Evolutionary conservation across 2,113 vertebrate genomes (phyloP).

Genomic region (Sinocyclocheilus anophthalmus): DNA sequence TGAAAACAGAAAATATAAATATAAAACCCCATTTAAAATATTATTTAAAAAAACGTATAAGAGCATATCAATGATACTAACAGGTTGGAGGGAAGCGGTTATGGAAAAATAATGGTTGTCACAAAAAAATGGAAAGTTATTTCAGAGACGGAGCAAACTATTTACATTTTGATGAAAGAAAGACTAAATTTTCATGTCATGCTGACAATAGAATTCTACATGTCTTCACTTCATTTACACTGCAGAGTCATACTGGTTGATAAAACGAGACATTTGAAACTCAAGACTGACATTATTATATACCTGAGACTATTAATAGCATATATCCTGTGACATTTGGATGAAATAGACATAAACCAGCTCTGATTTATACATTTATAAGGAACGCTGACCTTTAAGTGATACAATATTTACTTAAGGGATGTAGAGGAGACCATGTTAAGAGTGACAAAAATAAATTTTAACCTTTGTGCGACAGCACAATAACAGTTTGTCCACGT

Average conservation of each 20-base stretch:
- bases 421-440: conserved; percentile 18
- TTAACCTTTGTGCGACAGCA: conserved; percentile 19
- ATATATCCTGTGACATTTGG: conserved; percentile 32
- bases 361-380: conserved; percentile 23
- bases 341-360: conserved; percentile 17
- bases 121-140: neutral
- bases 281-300: conserved; percentile 16
- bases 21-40: too few relatives aligned
- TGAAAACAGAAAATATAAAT: too few relatives aligned
- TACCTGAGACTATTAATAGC: neutral
- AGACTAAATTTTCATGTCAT: neutral
- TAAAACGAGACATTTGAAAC: conserved; percentile 31
- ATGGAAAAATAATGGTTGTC: neutral
- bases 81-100: neutral
- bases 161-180: conserved; percentile 12
- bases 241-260: neutral
- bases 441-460: neutral
- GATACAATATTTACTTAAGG: conserved; percentile 35
- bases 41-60: too few relatives aligned
- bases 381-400: conserved; percentile 23
- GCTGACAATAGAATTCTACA: neutral
- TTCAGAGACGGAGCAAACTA: neutral
- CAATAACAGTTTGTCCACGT: conserved; percentile 13
- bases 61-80: too few relatives aligned
- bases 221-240: neutral